Evolutionary conservation across 2,888 invertebrate genomes (phyloP).

Genomic region (Odontomyia ornata): DNA sequence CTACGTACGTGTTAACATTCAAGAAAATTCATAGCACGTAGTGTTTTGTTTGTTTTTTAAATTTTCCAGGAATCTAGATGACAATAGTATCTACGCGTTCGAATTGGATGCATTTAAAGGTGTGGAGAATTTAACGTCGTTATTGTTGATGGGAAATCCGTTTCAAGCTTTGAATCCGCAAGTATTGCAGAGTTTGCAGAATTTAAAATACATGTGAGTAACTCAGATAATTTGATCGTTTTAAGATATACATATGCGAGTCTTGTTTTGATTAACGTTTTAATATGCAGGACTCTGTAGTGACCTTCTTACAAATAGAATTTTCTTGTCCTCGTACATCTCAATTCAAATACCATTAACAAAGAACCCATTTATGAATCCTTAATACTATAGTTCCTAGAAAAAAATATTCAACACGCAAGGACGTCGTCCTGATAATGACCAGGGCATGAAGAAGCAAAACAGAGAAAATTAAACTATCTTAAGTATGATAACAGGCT

Average conservation of each 20-base stretch:
- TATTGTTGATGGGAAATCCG: constrained; percentile 62
- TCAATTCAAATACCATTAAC: too few species aligned
- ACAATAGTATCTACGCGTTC: constrained; percentile 63
- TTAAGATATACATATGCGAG: background rate
- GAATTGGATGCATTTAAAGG: constrained; percentile 64
- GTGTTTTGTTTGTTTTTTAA: background rate
- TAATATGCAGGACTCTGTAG: background rate
- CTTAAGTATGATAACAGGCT: too few species aligned
- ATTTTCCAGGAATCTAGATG: constrained; percentile 63
- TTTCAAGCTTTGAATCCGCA: constrained; percentile 62
- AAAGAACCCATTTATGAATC: too few species aligned
- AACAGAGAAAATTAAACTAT: too few species aligned
- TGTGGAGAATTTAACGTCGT: constrained; percentile 63
- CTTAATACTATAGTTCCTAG: too few species aligned
- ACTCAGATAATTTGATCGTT: background rate
- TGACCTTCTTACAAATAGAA: too few species aligned
- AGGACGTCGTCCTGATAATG: too few species aligned
- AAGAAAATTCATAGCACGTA: background rate
- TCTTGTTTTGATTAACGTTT: background rate
- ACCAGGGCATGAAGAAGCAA: too few species aligned
- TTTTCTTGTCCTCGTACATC: too few species aligned
- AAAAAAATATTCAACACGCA: too few species aligned
- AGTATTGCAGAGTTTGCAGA: constrained; percentile 61
- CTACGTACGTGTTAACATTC: too few species aligned
- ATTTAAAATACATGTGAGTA: constrained; percentile 66